A percentile compares a stretch with the other conserved stretches of the same genome.
Evolutionary conservation across 2,113 vertebrate genomes (phyloP).

Genomic region (Centrocercus urophasianus): DNA sequence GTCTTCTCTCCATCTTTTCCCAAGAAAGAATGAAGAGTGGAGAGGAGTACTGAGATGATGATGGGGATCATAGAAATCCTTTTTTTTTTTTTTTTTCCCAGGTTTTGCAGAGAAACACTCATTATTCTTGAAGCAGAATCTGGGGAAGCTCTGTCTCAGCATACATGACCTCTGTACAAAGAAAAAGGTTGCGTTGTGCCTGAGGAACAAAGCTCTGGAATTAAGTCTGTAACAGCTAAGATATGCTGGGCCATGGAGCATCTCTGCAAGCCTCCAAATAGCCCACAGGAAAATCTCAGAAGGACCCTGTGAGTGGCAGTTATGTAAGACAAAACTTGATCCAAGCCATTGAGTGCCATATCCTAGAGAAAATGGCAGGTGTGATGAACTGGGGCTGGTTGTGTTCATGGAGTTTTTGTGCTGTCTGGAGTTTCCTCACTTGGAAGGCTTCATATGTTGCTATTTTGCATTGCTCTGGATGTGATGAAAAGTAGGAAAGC

Average conservation of each 20-base stretch:
- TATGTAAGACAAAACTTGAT: background rate
- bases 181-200: conserved; percentile 18
- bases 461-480: background rate
- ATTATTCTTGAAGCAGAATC: background rate
- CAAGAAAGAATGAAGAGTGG: background rate
- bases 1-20: background rate
- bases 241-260: background rate
- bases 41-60: background rate
- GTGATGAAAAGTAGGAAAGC: background rate
- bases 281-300: background rate
- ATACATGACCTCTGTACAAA: background rate
- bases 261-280: background rate
- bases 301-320: background rate
- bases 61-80: background rate
- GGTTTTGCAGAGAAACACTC: background rate
- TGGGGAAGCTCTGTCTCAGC: background rate
- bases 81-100: no score
- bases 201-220: background rate
- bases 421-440: background rate
- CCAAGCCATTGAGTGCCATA: background rate
- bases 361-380: background rate
- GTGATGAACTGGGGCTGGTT: background rate
- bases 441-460: background rate
- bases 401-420: background rate
- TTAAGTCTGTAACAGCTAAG: background rate